Evolutionary conservation across 2,113 vertebrate genomes (phyloP).

Genomic region (Elachura formosa): DNA sequence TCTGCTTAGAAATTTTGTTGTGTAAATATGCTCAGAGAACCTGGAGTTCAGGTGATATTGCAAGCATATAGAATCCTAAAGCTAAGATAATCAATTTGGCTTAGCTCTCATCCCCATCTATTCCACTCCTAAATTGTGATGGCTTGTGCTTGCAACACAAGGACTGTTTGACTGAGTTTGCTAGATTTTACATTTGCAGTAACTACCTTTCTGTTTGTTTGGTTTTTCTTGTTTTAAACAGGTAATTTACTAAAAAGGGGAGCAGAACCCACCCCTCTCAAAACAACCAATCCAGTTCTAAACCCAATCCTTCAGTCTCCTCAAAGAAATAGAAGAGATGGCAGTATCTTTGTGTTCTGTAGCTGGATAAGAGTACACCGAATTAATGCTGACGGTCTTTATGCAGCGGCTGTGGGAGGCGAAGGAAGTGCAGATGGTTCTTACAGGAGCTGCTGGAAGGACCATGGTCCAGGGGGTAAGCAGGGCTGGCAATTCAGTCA

Average conservation of each 20-base stretch:
- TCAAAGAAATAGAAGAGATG: slow-evolving; percentile 2
- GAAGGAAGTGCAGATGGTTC: not conserved
- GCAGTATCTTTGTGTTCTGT: not conserved
- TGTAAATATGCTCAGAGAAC: slow-evolving; percentile 69
- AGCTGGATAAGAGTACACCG: not conserved
- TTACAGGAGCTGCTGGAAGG: not conserved
- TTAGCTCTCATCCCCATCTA: slow-evolving; percentile 70
- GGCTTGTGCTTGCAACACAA: slow-evolving; percentile 66
- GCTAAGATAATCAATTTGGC: slow-evolving; percentile 74
- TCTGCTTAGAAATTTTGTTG: slow-evolving; percentile 70
- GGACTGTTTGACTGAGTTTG: slow-evolving; percentile 41
- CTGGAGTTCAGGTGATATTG: slow-evolving; percentile 60
- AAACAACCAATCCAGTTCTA: not conserved
- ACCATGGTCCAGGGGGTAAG: not conserved
- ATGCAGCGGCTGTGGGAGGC: not conserved
- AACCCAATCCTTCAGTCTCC: not conserved
- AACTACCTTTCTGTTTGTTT: not conserved
- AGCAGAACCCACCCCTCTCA: not conserved
- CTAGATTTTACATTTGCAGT: slow-evolving; percentile 38
- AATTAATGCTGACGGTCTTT: not conserved
- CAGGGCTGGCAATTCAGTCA: not conserved
- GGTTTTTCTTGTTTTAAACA: slow-evolving; percentile 16
- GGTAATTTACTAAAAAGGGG: slow-evolving; percentile 17
- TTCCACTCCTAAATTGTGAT: slow-evolving; percentile 56
- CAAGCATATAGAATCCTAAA: slow-evolving; percentile 71